Base-by-base conservation (phyloP, 1,140 invertebrate genomes). In the Leptestheria dahalacensis region DNA sequence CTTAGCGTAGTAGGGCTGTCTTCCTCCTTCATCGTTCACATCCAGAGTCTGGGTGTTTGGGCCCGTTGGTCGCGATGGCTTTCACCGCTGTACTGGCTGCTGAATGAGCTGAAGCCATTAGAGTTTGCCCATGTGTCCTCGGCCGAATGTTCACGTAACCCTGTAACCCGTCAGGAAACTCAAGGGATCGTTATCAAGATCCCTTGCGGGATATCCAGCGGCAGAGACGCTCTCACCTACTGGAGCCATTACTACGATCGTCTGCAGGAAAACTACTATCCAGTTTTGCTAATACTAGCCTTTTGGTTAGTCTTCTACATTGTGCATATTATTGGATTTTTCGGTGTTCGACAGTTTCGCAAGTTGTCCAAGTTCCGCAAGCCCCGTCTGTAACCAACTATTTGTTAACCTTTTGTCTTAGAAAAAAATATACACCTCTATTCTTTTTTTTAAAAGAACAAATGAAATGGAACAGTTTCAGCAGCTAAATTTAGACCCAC, bases 11-110 rank as follows among this genome's bases (percentile, higher is more conserved):
- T 82, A 1, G 78, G 77, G 0, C 64, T 88, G 0, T 78, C 79
- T 3, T 80, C 82, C 18, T 88, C 88, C 0, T 84, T 83, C 60
- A 73, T 80, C 10, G 65, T 91, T 12, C 86, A 90, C 65, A 71
- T 80, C 1, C 74, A 77, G 21, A 87, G 91, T 69, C 64, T 91
- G 41, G 79, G 84, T 21, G 60, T 69, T 1, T 82, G 82, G 63
- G 74, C 80, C 63, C 75, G 74, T 41, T 86, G 82, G 81, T 63
- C 84, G 29, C 74, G 80, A 61, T 79, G 81, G 63, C 70, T 82
- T 18, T 89, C 86, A 3, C 86, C 88, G 0, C 75, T 84, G 2
- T 74, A 80, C 25, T 92, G 88, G 87, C 72, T 83, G 0, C 63
- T 88, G 23, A 80, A 83, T 0, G 74, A 81, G 18, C 65, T 91